phyloP scores from a whole-genome alignment of 2,888 invertebrate genomes.

The Chaitophorus viminalis region DNA sequence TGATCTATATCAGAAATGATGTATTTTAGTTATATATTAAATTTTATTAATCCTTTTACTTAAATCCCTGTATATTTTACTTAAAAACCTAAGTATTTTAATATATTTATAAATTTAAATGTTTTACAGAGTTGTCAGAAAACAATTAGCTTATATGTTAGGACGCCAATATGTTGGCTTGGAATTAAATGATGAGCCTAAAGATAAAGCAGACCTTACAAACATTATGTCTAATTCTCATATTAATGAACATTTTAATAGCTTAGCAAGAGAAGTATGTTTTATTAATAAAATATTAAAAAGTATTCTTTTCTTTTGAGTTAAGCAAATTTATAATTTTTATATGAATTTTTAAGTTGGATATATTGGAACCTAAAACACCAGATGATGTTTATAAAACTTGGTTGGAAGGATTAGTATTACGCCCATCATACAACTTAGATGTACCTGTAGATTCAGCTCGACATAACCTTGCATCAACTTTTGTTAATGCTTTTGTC shows the following conservation, averaged over 20 bases:
- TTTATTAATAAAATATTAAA: conserved; percentile 30
- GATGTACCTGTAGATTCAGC: conserved; percentile 85
- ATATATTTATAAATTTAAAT: background rate
- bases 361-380: conserved; percentile 98
- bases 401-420: conserved; percentile 79
- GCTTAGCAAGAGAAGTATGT: conserved; percentile 86
- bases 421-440: conserved; percentile 65
- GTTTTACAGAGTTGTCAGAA: conserved; percentile 78
- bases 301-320: background rate
- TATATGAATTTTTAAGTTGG: conserved; percentile 74
- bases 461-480: conserved; percentile 94
- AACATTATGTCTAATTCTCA: conserved; percentile 95
- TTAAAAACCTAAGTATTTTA: background rate
- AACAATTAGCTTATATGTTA: conserved; percentile 95
- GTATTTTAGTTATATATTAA: too few relatives aligned
- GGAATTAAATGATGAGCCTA: conserved; percentile 76
- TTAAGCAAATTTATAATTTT: conserved; percentile 10
- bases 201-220: conserved; percentile 79
- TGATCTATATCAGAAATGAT: background rate
- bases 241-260: conserved; percentile 91
- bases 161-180: conserved; percentile 93
- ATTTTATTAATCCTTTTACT: background rate
- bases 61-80: background rate
- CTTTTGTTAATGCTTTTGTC: conserved; percentile 98
- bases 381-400: conserved; percentile 99